Conservation (phyloP, 23 tunicate genomes). For the Ciona savignyi region DNA sequence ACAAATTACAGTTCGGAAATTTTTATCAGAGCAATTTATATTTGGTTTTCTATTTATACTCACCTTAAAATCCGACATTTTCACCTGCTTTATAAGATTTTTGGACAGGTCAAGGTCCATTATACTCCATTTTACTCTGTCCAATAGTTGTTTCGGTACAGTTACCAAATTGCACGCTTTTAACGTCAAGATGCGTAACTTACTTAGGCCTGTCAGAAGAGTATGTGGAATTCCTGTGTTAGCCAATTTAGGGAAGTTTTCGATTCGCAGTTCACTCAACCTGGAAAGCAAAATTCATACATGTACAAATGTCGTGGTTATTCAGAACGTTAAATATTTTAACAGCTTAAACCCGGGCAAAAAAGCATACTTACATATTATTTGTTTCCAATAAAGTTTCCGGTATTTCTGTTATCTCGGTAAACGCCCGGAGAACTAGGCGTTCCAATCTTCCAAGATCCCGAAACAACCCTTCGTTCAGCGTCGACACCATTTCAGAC, state of each 20-base stretch:
- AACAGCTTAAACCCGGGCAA: too few relatives aligned
- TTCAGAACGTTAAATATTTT: too few relatives aligned
- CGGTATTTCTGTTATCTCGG: background rate
- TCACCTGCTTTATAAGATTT: constrained; percentile 15
- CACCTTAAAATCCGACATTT: constrained; percentile 31
- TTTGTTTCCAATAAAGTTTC: background rate
- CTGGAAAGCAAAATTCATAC: too few relatives aligned
- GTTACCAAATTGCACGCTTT: constrained; percentile 24
- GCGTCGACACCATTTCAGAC: background rate
- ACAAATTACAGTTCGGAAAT: too few relatives aligned
- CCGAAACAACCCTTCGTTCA: background rate
- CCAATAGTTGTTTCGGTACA: constrained; percentile 17
- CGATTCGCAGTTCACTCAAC: constrained; percentile 13
- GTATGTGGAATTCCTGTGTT: constrained; percentile 11
- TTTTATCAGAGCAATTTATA: too few relatives aligned
- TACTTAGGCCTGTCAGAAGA: constrained; percentile 9
- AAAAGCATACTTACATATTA: constrained; percentile 5
- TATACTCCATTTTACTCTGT: constrained; percentile 15
- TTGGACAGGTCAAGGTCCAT: constrained; percentile 30
- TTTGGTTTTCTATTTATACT: too few relatives aligned
- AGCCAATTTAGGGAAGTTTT: constrained; percentile 16
- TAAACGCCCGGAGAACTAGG: constrained; percentile 10
- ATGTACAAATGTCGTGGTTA: too few relatives aligned
- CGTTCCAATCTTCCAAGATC: background rate
- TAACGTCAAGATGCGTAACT: constrained; percentile 11